phyloP scores from a whole-genome alignment of 1,140 invertebrate genomes.

The Trichonephila clavipes region DNA sequence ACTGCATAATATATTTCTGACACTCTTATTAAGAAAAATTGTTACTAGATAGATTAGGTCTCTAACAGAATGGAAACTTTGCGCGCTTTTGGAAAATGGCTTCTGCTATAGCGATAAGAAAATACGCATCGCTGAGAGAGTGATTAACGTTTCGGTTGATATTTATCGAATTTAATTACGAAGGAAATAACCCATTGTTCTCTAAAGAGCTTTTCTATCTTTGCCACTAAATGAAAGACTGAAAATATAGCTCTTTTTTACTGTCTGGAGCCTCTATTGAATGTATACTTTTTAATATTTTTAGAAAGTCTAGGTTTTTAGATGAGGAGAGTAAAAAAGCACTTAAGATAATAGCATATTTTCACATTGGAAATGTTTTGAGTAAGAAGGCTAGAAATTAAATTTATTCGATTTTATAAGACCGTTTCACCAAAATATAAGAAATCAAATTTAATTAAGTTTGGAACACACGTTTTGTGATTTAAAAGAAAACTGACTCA shows the following conservation, averaged over 20 bases:
- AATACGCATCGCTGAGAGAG: not conserved
- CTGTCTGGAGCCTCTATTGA: too few relatives aligned
- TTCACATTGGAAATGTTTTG: too few relatives aligned
- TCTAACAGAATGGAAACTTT: not conserved
- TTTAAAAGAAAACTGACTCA: too few relatives aligned
- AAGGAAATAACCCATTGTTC: not conserved
- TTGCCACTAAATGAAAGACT: not conserved
- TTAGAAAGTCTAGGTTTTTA: too few relatives aligned
- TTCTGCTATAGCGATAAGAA: not conserved
- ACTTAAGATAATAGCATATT: too few relatives aligned
- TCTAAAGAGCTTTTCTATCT: not conserved
- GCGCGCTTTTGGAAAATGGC: not conserved
- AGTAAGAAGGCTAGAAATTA: too few relatives aligned
- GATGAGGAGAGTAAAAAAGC: too few relatives aligned
- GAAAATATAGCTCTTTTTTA: not conserved
- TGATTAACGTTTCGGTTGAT: not conserved
- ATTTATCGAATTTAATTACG: constrained; percentile 12
- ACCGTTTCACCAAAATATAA: too few relatives aligned
- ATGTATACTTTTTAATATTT: too few relatives aligned
- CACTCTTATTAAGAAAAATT: constrained; percentile 16
- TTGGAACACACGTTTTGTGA: too few relatives aligned
- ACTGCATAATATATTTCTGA: constrained; percentile 12
- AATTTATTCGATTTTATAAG: too few relatives aligned
- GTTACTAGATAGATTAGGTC: not conserved
- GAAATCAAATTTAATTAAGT: too few relatives aligned